phyloP scores from a whole-genome alignment of 1,140 invertebrate species.

The Drosophila nasuta region DNA sequence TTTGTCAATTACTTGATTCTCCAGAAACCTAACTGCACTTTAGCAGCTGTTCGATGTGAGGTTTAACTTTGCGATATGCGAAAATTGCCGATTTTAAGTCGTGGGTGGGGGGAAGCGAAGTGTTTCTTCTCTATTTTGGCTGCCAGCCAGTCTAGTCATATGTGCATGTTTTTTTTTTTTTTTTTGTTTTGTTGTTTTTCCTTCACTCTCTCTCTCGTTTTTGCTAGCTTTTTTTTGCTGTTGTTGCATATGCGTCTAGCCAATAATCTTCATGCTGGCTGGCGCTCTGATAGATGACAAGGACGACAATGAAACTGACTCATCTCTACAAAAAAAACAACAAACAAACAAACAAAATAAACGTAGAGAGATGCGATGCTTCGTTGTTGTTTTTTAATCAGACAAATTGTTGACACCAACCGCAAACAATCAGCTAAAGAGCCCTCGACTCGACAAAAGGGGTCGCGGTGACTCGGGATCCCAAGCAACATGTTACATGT shows the following conservation, averaged over 20 bases:
- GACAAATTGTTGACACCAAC: slow-evolving; percentile 76
- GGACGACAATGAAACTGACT: slow-evolving; percentile 65
- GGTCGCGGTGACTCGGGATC: background rate
- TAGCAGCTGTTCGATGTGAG: slow-evolving; percentile 11
- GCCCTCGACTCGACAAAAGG: slow-evolving; percentile 12
- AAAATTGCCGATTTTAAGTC: background rate
- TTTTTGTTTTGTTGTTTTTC: slow-evolving; percentile 6
- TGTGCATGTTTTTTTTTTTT: background rate
- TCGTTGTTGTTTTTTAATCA: slow-evolving; percentile 71
- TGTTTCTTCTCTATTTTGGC: slow-evolving; percentile 45
- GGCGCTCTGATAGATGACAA: slow-evolving; percentile 60
- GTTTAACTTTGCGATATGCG: background rate
- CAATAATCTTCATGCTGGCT: slow-evolving; percentile 65
- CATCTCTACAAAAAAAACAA: slow-evolving; percentile 42
- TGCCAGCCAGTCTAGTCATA: slow-evolving; percentile 69
- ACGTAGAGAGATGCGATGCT: background rate
- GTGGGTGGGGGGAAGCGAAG: background rate
- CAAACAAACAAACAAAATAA: too few species aligned
- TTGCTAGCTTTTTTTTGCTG: slow-evolving; percentile 1
- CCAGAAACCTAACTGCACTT: slow-evolving; percentile 18
- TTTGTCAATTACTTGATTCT: slow-evolving; percentile 28
- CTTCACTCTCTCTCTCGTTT: too few species aligned
- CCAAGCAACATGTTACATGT: slow-evolving; percentile 56
- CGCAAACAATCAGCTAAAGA: slow-evolving; percentile 70
- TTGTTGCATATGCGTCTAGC: slow-evolving; percentile 48